A percentile compares a stretch with the other conserved stretches of the same genome.
phyloP scores from a whole-genome alignment of 1,140 invertebrate genomes.

The Propsilocerus akamusi region DNA sequence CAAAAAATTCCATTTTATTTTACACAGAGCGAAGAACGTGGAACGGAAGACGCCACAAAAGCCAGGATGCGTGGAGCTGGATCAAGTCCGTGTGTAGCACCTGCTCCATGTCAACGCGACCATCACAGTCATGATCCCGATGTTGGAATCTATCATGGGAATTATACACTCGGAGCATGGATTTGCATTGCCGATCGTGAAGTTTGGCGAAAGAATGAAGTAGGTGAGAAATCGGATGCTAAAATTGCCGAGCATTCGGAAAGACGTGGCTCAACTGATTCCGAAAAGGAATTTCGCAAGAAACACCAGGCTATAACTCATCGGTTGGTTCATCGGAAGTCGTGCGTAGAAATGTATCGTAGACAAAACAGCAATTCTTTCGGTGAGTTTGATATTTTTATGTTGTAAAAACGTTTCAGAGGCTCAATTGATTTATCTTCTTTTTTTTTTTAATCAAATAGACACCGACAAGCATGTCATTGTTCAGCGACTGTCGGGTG shows the following conservation, averaged over 20 bases:
- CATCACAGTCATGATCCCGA: conserved; percentile 33
- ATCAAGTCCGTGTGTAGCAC: conserved; percentile 41
- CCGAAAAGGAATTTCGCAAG: conserved; percentile 69
- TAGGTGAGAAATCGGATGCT: conserved; percentile 19
- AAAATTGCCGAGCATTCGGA: conserved; percentile 15
- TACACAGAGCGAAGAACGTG: conserved; percentile 52
- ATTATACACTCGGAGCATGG: conserved; percentile 50
- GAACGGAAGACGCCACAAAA: conserved; percentile 41
- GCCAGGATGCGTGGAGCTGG: conserved; percentile 43
- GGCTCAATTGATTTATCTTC: background rate
- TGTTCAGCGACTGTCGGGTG: conserved; percentile 62
- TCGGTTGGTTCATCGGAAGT: conserved; percentile 75
- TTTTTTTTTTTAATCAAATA: conserved; percentile 25
- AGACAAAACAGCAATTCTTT: conserved; percentile 66
- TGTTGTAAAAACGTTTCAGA: background rate
- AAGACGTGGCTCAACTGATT: conserved; percentile 58
- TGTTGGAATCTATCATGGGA: conserved; percentile 45
- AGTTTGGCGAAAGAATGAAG: conserved; percentile 43
- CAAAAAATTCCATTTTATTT: conserved; percentile 4
- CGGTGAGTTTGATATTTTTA: conserved; percentile 36
- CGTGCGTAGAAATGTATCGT: conserved; percentile 79
- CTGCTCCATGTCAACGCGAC: background rate
- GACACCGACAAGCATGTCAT: conserved; percentile 74
- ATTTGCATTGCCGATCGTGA: conserved; percentile 57
- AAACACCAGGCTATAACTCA: conserved; percentile 74